Conservation (phyloP, 1,140 invertebrate species). For the Heliconius congener region DNA sequence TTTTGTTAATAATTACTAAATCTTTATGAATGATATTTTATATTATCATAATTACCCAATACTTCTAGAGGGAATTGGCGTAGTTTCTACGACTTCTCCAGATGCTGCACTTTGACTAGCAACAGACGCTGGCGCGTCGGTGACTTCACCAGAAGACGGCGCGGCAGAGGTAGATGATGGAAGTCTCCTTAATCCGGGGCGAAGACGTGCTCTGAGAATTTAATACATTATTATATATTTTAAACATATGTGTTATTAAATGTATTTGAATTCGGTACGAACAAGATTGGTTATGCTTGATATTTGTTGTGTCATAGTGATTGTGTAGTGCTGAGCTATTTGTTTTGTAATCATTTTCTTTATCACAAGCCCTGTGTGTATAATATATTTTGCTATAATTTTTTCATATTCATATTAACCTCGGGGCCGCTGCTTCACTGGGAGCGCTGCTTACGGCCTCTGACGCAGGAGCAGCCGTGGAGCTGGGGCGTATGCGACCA, state of each 20-base stretch:
- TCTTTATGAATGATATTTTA: background rate
- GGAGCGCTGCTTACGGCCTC: conserved; percentile 46
- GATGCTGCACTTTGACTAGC: conserved; percentile 40
- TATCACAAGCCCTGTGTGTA: too few species aligned
- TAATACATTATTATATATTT: background rate
- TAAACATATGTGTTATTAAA: background rate
- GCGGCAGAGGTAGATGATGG: conserved; percentile 50
- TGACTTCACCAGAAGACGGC: conserved; percentile 47
- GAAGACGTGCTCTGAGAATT: conserved; percentile 51
- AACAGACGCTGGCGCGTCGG: conserved; percentile 53
- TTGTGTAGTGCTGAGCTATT: too few species aligned
- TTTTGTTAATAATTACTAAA: background rate
- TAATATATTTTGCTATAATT: background rate
- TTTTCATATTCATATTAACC: conserved; percentile 41
- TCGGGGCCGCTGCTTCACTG: conserved; percentile 58
- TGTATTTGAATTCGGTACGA: too few species aligned
- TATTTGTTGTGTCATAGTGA: too few species aligned
- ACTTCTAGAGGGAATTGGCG: conserved; percentile 57
- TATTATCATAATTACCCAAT: conserved; percentile 50
- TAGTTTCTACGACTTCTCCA: conserved; percentile 63
- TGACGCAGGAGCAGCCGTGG: conserved; percentile 55
- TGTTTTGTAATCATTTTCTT: too few species aligned
- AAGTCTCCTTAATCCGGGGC: conserved; percentile 57
- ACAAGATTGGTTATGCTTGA: too few species aligned
- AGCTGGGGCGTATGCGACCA: conserved; percentile 60